These are phyloP conservation scores for Hippolais icterina DNA, from an alignment of 2,113 vertebrate genomes.

Conservation along the genomic window DNA sequence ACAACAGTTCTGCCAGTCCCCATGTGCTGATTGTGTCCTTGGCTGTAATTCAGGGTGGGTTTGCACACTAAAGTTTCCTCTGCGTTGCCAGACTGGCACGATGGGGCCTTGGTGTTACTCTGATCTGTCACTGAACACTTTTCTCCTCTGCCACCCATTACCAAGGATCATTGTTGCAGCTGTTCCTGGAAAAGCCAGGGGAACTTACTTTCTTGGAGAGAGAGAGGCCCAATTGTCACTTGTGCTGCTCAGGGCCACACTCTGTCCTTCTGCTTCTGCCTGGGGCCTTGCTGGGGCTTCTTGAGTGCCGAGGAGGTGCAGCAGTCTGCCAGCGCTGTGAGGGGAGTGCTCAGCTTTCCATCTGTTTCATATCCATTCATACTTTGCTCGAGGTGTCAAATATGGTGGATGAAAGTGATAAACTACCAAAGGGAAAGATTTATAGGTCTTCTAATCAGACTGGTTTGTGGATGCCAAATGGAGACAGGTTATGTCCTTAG, in stretches of 20 bases:
- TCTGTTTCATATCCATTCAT: neutral
- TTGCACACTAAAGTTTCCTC: neutral
- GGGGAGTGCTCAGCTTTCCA: accelerated
- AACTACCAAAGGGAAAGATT: neutral
- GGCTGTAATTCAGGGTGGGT: neutral
- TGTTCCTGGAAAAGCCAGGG: neutral
- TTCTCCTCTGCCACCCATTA: neutral
- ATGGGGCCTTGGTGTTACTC: neutral
- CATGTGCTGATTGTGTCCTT: neutral
- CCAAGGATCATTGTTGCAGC: neutral
- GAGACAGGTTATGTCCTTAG: neutral
- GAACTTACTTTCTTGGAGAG: neutral
- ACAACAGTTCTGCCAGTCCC: neutral
- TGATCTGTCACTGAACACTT: neutral
- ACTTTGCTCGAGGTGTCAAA: neutral
- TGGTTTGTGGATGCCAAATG: neutral
- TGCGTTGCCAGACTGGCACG: neutral
- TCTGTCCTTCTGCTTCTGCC: neutral
- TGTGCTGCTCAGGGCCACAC: neutral
- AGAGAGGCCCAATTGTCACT: neutral
- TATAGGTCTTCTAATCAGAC: neutral
- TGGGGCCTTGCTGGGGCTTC: neutral
- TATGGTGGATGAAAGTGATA: neutral
- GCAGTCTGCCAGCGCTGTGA: neutral
- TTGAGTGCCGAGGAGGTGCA: neutral